These are phyloP conservation scores for Sebastes itinus DNA, from an alignment of 2,797 vertebrate genomes.

Conservation along the genomic window DNA sequence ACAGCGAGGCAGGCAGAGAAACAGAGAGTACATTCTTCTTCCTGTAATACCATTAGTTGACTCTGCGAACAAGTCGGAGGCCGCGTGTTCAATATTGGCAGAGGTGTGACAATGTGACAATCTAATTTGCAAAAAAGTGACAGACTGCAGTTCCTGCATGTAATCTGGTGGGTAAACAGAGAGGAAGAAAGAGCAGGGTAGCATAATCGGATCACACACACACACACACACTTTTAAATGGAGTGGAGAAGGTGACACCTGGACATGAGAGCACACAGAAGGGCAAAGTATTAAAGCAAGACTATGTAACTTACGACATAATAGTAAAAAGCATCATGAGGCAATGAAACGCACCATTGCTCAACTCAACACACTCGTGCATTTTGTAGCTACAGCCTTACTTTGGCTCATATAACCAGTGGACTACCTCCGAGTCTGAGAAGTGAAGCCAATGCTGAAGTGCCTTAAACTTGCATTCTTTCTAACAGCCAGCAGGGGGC, in stretches of 20 bases:
- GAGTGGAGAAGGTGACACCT: background rate
- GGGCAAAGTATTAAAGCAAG: background rate
- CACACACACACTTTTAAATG: background rate
- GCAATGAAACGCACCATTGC: background rate
- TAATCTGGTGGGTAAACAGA: conserved; percentile 14
- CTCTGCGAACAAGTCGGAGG: conserved; percentile 5
- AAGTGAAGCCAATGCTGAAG: too few species aligned
- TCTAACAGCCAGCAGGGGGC: too few species aligned
- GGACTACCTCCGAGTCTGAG: too few species aligned
- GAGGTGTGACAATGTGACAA: conserved; percentile 1
- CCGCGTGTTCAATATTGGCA: conserved; percentile 25
- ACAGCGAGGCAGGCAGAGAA: background rate
- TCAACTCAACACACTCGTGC: background rate
- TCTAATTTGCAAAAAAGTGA: conserved; percentile 37
- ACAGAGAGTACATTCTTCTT: background rate
- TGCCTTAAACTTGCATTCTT: too few species aligned
- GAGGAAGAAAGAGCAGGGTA: background rate
- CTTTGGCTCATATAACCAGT: too few species aligned
- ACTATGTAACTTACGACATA: background rate
- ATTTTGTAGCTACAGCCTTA: too few species aligned
- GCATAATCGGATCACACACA: background rate
- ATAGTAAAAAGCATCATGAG: background rate
- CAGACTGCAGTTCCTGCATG: conserved; percentile 6
- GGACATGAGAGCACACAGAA: background rate
- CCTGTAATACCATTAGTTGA: conserved; percentile 23